Evolutionary conservation across 1,140 invertebrate genomes (phyloP).

Genomic region (Galleria mellonella): DNA sequence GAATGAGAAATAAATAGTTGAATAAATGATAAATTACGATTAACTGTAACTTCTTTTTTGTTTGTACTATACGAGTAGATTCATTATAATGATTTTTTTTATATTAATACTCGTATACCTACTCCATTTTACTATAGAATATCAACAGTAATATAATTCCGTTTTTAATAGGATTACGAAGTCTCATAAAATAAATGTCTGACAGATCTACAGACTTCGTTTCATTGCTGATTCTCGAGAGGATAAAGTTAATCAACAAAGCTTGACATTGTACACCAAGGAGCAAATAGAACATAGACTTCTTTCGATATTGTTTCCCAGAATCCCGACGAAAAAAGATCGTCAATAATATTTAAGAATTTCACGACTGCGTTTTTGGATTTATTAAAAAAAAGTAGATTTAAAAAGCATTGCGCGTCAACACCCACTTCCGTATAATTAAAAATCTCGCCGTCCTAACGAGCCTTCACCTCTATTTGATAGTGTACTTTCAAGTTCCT

Average conservation of each 20-base stretch:
- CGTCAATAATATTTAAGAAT: not conserved
- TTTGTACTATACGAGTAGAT: too few relatives aligned
- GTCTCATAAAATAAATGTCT: too few relatives aligned
- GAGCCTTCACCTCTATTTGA: slow-evolving; percentile 38
- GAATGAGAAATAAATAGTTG: too few relatives aligned
- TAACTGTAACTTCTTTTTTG: too few relatives aligned
- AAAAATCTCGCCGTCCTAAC: slow-evolving; percentile 49
- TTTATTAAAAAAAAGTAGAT: slow-evolving; percentile 12
- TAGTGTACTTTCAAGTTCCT: slow-evolving; percentile 23
- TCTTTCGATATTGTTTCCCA: not conserved
- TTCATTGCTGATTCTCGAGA: too few relatives aligned
- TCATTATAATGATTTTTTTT: too few relatives aligned
- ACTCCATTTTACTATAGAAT: too few relatives aligned
- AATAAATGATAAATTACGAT: too few relatives aligned
- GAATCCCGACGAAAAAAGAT: not conserved
- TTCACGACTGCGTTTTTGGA: not conserved
- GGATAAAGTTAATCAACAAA: slow-evolving; percentile 1
- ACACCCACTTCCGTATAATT: slow-evolving; percentile 51
- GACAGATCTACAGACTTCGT: too few relatives aligned
- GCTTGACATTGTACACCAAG: not conserved
- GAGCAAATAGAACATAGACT: not conserved
- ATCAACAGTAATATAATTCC: too few relatives aligned
- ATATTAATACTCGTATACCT: too few relatives aligned
- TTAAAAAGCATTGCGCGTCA: slow-evolving; percentile 27
- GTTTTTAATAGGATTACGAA: too few relatives aligned